These are phyloP conservation scores for Argyresthia goedartella DNA, from an alignment of 2,888 invertebrate species.

Conservation along the genomic window DNA sequence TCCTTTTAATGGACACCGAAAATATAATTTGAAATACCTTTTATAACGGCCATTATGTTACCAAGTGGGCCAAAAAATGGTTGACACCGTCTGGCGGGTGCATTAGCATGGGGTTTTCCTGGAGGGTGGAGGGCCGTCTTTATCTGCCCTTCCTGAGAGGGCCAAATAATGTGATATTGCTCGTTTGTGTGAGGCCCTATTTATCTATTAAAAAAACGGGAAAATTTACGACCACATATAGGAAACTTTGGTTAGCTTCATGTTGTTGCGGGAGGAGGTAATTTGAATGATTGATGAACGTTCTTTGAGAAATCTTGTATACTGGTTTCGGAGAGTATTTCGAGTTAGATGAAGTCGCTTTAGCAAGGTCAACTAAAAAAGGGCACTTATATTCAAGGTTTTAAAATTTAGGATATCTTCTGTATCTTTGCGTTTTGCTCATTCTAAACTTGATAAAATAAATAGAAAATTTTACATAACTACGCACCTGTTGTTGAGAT, in stretches of 20 bases:
- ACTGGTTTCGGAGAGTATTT: too few relatives aligned
- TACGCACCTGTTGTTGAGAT: too few relatives aligned
- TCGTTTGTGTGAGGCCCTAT: constrained; percentile 70
- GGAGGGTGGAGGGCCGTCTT: constrained; percentile 55
- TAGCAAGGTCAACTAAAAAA: too few relatives aligned
- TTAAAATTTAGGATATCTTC: too few relatives aligned
- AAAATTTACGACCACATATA: constrained; percentile 59
- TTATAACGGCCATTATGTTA: constrained; percentile 65
- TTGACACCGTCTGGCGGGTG: constrained; percentile 70
- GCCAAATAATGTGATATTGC: constrained; percentile 70
- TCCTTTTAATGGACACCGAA: constrained; percentile 64
- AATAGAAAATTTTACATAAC: too few relatives aligned
- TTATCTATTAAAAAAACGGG: constrained; percentile 70
- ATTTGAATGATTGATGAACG: constrained; percentile 62
- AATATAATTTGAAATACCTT: constrained; percentile 70
- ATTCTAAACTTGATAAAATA: too few relatives aligned
- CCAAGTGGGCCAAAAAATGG: constrained; percentile 71
- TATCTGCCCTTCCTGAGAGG: constrained; percentile 69
- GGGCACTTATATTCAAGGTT: too few relatives aligned
- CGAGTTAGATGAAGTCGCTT: too few relatives aligned
- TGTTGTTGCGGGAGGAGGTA: constrained; percentile 51
- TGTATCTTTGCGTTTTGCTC: too few relatives aligned
- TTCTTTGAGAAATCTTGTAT: constrained; percentile 14
- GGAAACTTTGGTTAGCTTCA: constrained; percentile 64
- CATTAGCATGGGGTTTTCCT: constrained; percentile 69